These are phyloP conservation scores for Cydia amplana DNA, from an alignment of 1,140 invertebrate species.

Conservation along the genomic window DNA sequence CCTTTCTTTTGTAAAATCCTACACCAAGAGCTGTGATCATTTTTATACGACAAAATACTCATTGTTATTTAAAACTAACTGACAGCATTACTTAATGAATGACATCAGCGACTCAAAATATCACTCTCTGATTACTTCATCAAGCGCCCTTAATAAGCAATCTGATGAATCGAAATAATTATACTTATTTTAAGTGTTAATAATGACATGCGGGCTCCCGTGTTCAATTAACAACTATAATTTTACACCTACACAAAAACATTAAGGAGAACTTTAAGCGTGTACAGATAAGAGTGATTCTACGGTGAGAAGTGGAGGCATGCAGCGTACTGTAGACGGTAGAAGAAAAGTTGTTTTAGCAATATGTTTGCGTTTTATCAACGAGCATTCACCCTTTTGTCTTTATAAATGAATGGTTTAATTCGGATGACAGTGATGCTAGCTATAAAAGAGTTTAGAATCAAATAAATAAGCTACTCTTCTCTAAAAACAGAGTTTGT, in stretches of 20 bases:
- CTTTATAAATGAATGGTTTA: slow-evolving; percentile 2
- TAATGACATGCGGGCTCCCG: slow-evolving; percentile 31
- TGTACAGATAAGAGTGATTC: too few species aligned
- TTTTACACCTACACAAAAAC: not conserved
- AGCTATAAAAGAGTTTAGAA: slow-evolving; percentile 23
- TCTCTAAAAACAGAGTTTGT: not conserved
- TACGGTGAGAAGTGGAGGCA: not conserved
- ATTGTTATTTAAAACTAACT: not conserved
- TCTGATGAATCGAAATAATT: slow-evolving; percentile 32
- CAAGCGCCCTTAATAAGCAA: slow-evolving; percentile 30
- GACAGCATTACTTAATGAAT: not conserved
- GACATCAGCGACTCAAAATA: slow-evolving; percentile 23
- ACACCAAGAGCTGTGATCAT: too few species aligned
- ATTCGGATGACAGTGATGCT: slow-evolving; percentile 9
- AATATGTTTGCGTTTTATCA: slow-evolving; percentile 31
- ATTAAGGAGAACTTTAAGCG: not conserved
- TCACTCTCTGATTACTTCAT: slow-evolving; percentile 30
- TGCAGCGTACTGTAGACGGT: not conserved
- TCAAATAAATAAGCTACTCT: not conserved
- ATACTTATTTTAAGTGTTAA: slow-evolving; percentile 32
- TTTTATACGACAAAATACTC: too few species aligned
- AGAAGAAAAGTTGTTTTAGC: not conserved
- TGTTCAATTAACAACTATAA: slow-evolving; percentile 23
- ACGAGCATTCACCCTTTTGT: slow-evolving; percentile 29
- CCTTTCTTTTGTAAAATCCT: too few species aligned